A percentile compares a stretch with the other conserved stretches of the same genome.
These are phyloP conservation scores for Eidolon dupreanum DNA, from an alignment of 2,797 vertebrate genomes.

Conservation along the genomic window DNA sequence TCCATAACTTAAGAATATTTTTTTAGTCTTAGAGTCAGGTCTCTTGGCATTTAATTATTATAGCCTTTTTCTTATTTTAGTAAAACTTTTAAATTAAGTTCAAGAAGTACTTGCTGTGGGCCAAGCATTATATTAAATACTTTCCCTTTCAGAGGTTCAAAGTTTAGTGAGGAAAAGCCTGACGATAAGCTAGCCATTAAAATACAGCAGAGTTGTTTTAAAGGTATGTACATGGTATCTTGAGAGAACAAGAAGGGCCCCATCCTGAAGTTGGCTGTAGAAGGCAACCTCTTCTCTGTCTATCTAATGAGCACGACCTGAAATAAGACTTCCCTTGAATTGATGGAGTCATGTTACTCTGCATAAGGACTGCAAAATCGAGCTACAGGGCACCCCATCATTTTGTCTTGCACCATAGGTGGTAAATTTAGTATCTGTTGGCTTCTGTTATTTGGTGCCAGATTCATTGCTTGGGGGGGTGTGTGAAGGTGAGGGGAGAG, in stretches of 20 bases:
- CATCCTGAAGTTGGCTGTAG: neutral
- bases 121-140: neutral
- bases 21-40: neutral
- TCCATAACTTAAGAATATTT: neutral
- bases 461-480: neutral
- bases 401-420: neutral
- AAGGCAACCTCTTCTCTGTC: neutral
- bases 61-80: neutral
- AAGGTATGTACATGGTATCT: neutral
- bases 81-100: slow-evolving; percentile 37
- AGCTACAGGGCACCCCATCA: neutral
- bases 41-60: neutral
- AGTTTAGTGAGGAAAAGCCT: neutral
- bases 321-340: neutral
- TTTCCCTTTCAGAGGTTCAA: neutral
- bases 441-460: neutral
- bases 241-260: neutral
- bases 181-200: neutral
- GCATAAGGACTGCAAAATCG: neutral
- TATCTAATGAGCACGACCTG: too few species aligned
- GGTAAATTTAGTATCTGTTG: neutral
- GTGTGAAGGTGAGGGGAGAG: neutral
- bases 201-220: neutral
- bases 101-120: neutral
- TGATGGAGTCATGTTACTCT: neutral